Conservation (phyloP, 2,888 invertebrate genomes). For the Aphodius sticticus region DNA sequence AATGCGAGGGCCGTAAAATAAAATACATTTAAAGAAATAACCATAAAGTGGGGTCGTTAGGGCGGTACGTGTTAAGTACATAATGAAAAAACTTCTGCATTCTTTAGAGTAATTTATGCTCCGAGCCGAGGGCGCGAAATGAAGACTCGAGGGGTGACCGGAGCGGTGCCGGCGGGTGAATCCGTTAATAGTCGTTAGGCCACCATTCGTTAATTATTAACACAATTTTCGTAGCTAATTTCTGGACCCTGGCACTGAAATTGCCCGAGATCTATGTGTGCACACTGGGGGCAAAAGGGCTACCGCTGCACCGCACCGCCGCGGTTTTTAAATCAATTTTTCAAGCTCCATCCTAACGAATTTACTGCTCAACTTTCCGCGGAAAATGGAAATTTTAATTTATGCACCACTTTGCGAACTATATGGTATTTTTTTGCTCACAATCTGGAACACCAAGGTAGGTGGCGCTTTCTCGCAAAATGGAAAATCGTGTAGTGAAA, state of each 20-base stretch:
- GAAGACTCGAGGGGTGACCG: slow-evolving; percentile 11
- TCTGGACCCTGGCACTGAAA: not conserved
- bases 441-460: no score
- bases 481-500: not conserved
- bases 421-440: not conserved
- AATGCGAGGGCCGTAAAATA: not conserved
- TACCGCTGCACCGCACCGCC: not conserved
- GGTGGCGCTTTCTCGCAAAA: not conserved
- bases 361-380: not conserved
- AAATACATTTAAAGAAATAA: slow-evolving; percentile 23
- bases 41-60: not conserved
- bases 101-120: slow-evolving; percentile 37
- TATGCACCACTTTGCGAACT: not conserved
- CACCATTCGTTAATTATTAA: not conserved
- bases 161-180: not conserved
- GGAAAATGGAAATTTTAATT: not conserved
- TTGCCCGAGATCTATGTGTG: not conserved
- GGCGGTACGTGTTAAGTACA: slow-evolving; percentile 34
- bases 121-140: slow-evolving; percentile 28
- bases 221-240: slow-evolving; percentile 1
- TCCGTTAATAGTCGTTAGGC: slow-evolving; percentile 31
- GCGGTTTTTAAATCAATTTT: slow-evolving; percentile 4
- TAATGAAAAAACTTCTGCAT: slow-evolving; percentile 39
- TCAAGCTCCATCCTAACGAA: not conserved
- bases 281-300: not conserved